These are phyloP conservation scores for Zaprionus kolodkinae DNA, from an alignment of 1,140 invertebrate genomes.

Conservation along the genomic window DNA sequence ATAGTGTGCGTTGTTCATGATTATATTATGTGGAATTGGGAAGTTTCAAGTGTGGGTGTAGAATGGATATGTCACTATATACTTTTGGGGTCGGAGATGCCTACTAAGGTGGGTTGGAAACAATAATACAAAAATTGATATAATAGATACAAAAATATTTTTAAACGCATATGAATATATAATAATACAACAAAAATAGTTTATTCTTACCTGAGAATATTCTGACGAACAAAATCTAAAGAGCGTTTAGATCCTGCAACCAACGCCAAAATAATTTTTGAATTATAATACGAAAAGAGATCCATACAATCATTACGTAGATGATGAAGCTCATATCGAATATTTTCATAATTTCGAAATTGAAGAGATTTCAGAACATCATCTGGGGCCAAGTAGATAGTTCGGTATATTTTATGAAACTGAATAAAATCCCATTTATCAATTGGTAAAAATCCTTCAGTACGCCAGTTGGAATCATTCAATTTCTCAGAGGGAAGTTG, in stretches of 20 bases:
- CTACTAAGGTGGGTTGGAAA: no score
- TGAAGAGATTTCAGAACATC: constrained; percentile 54
- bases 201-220: constrained; percentile 83
- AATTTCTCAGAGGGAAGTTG: constrained; percentile 68
- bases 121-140: no score
- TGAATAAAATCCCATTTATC: constrained; percentile 79
- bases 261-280: constrained; percentile 88
- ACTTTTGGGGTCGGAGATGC: no score
- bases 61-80: no score
- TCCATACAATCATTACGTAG: constrained; percentile 90
- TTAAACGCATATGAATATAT: no score
- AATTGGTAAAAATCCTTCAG: constrained; percentile 64
- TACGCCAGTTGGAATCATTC: constrained; percentile 64
- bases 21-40: no score
- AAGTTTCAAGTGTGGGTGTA: no score
- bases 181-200: background rate
- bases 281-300: constrained; percentile 90
- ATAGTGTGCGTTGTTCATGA: no score
- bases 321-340: constrained; percentile 85
- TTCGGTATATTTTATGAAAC: constrained; percentile 74
- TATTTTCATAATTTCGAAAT: constrained; percentile 68
- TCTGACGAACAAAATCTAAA: constrained; percentile 88
- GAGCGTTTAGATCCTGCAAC: constrained; percentile 89
- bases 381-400: constrained; percentile 66
- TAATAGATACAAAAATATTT: no score